A percentile compares a stretch with the other conserved stretches of the same genome.
These are phyloP conservation scores for Apodemia mormo DNA, from an alignment of 2,888 invertebrate genomes.

Conservation along the genomic window DNA sequence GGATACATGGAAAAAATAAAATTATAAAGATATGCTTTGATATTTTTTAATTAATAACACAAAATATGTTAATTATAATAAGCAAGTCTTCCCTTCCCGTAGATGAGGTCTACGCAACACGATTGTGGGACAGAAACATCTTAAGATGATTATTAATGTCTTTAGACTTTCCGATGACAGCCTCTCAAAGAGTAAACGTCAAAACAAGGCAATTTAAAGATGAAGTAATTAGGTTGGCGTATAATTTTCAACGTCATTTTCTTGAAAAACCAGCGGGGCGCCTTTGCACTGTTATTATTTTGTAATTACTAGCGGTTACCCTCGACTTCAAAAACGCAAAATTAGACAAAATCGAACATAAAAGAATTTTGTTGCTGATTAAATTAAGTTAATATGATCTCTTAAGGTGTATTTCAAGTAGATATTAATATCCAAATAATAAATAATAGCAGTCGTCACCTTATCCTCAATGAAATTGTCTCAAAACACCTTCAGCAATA, in stretches of 20 bases:
- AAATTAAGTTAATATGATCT: not conserved
- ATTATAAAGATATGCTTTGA: no score
- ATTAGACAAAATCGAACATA: not conserved
- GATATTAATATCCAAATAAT: no score
- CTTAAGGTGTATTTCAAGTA: no score
- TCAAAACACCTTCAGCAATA: no score
- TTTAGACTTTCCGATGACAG: constrained; percentile 68
- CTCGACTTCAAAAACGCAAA: not conserved
- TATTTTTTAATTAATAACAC: no score
- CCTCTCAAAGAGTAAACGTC: constrained; percentile 77
- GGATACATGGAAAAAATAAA: no score
- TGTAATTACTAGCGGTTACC: constrained; percentile 16
- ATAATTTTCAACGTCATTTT: constrained; percentile 46
- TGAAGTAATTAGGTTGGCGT: constrained; percentile 75
- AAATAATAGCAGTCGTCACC: no score
- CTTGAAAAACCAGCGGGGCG: constrained; percentile 40
- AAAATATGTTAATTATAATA: not conserved
- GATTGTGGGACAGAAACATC: constrained; percentile 58
- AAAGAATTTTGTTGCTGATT: not conserved
- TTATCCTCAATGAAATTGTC: no score
- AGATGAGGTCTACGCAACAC: constrained; percentile 37
- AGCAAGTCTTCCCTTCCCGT: not conserved
- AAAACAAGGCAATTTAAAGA: constrained; percentile 79
- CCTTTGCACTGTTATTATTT: constrained; percentile 59
- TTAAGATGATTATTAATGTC: constrained; percentile 78